A percentile compares a stretch with the other conserved stretches of the same genome.
Conservation (phyloP, 2,113 vertebrate genomes). For the Rhynchomys soricoides region DNA sequence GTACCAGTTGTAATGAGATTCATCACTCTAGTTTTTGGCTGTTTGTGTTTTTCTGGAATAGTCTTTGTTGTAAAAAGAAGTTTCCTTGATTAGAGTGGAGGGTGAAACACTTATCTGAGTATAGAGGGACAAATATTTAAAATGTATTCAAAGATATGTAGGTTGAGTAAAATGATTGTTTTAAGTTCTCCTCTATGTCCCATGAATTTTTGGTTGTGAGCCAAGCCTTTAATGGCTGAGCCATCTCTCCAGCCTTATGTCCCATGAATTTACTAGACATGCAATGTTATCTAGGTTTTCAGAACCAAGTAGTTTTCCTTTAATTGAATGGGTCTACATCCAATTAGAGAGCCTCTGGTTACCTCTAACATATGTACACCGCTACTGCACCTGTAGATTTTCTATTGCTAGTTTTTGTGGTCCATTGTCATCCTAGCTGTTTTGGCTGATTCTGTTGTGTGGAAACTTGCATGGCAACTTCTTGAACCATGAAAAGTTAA, state of each 20-base stretch:
- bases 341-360: neutral
- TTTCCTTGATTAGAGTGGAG: neutral
- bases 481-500: neutral
- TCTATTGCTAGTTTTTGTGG: neutral
- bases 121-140: neutral
- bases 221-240: too few relatives aligned
- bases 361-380: neutral
- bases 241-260: too few relatives aligned
- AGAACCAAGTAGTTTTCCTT: neutral
- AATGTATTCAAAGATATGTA: neutral
- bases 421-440: neutral
- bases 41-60: neutral
- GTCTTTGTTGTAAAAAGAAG: neutral
- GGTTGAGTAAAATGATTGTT: neutral
- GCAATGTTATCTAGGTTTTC: neutral
- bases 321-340: neutral
- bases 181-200: neutral
- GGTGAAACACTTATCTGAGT: neutral
- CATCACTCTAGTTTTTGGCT: neutral
- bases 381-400: neutral
- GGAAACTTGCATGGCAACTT: neutral
- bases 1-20: neutral
- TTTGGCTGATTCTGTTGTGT: neutral
- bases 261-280: neutral
- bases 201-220: too few relatives aligned